Percentiles rank a stretch among this genome's conserved stretches.
phyloP scores from a whole-genome alignment of 2,888 invertebrate genomes.

The Seira ritae region DNA sequence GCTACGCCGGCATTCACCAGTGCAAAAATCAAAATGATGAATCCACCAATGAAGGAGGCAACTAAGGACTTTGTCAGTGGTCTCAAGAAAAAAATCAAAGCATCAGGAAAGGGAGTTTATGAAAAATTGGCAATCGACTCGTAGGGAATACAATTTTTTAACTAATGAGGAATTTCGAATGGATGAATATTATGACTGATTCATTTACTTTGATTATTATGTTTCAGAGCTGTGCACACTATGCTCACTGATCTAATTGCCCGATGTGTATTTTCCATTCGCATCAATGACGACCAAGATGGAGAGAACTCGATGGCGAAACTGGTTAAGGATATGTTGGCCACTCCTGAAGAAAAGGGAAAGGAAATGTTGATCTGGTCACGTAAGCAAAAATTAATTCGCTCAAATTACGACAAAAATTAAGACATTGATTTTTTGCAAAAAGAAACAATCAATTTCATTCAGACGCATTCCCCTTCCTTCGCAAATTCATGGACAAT shows the following conservation, averaged over 20 bases:
- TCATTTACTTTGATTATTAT: not conserved
- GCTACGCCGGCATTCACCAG: conserved; percentile 41
- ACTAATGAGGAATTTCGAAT: not conserved
- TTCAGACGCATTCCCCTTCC: conserved; percentile 64
- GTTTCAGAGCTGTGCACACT: conserved; percentile 38
- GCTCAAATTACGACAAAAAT: not conserved
- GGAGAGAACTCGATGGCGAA: conserved; percentile 45
- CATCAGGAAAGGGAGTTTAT: not conserved
- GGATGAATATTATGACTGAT: not conserved
- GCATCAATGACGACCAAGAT: conserved; percentile 31
- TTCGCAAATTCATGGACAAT: conserved; percentile 24
- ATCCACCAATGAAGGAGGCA: conserved; percentile 32
- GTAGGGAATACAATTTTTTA: conserved; percentile 37
- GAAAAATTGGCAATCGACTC: conserved; percentile 51
- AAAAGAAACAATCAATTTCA: too few relatives aligned
- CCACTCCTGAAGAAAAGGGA: not conserved
- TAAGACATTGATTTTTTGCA: too few relatives aligned
- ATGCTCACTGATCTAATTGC: conserved; percentile 65
- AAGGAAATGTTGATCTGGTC: conserved; percentile 32
- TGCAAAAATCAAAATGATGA: conserved; percentile 45
- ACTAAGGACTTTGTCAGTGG: conserved; percentile 34
- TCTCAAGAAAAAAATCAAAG: conserved; percentile 29
- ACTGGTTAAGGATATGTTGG: conserved; percentile 40
- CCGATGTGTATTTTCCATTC: conserved; percentile 52
- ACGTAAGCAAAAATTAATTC: conserved; percentile 28